phyloP scores from a whole-genome alignment of 2,113 vertebrate genomes.

The Ammodytes dubius region DNA sequence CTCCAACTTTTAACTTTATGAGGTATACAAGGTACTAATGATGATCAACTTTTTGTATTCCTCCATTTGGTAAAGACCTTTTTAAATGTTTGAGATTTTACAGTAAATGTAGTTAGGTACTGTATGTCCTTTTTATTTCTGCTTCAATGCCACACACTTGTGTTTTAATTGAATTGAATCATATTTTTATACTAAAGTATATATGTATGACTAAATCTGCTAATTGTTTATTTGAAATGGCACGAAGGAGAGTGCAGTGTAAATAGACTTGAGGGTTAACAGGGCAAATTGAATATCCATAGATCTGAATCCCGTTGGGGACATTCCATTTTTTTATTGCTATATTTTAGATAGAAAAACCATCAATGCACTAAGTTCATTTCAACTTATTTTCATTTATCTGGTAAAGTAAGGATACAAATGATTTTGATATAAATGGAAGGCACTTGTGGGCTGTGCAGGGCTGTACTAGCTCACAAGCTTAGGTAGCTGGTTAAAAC shows the following conservation, averaged over 20 bases:
- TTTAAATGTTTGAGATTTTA: slow-evolving; percentile 53
- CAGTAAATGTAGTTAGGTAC: slow-evolving; percentile 60
- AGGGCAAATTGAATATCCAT: slow-evolving; percentile 51
- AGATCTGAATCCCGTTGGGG: slow-evolving; percentile 61
- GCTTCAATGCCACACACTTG: slow-evolving; percentile 61
- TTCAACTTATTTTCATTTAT: slow-evolving; percentile 23
- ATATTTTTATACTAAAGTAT: slow-evolving; percentile 83
- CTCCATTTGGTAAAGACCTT: slow-evolving; percentile 50
- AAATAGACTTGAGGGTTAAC: slow-evolving; percentile 70
- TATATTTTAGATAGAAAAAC: slow-evolving; percentile 36
- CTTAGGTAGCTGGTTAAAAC: slow-evolving; percentile 17
- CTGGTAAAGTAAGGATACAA: slow-evolving; percentile 13
- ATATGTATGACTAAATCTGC: slow-evolving; percentile 67
- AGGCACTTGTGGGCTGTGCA: slow-evolving; percentile 13
- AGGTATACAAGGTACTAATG: slow-evolving; percentile 66
- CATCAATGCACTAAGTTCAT: slow-evolving; percentile 25
- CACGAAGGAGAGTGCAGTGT: slow-evolving; percentile 63
- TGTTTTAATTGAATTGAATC: slow-evolving; percentile 72
- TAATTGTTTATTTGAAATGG: slow-evolving; percentile 63
- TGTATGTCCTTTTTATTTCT: slow-evolving; percentile 53
- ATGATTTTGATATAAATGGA: slow-evolving; percentile 20
- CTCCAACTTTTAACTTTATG: slow-evolving; percentile 38
- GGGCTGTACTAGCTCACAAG: slow-evolving; percentile 2
- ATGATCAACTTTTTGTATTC: slow-evolving; percentile 67
- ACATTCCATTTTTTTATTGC: slow-evolving; percentile 68